Evolutionary conservation across 2,113 vertebrate species (phyloP).

Genomic region (Scomber scombrus): DNA sequence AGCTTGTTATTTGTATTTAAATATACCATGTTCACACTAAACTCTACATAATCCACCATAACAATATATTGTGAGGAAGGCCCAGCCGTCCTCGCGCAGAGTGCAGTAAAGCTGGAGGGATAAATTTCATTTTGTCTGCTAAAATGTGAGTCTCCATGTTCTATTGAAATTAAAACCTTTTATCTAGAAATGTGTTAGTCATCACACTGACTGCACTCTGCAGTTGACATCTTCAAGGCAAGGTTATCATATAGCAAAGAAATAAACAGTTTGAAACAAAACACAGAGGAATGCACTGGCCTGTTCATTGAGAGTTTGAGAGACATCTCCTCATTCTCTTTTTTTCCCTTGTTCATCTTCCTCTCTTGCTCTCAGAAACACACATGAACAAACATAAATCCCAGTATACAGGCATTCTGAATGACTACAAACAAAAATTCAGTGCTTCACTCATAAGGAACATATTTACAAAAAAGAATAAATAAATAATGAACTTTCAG

Average conservation of each 20-base stretch:
- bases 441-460: conserved; percentile 47
- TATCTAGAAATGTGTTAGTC: conserved; percentile 52
- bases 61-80: conserved; percentile 32
- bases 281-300: conserved; percentile 67
- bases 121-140: neutral
- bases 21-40: conserved; percentile 5
- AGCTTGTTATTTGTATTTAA: conserved; percentile 33
- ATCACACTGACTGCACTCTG: conserved; percentile 71
- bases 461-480: conserved; percentile 38
- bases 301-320: conserved; percentile 42
- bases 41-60: conserved; percentile 7
- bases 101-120: neutral
- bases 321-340: neutral
- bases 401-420: conserved; percentile 32
- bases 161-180: conserved; percentile 26
- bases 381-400: conserved; percentile 27
- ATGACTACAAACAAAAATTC: conserved; percentile 43
- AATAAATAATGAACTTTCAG: conserved; percentile 30
- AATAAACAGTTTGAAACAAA: conserved; percentile 72
- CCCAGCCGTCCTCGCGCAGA: conserved; percentile 52
- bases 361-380: conserved; percentile 46
- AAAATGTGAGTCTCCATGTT: conserved; percentile 1
- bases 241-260: conserved; percentile 78
- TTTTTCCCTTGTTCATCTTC: conserved; percentile 16
- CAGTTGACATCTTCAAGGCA: conserved; percentile 83